phyloP scores from a whole-genome alignment of 30 jellyfish, hydroid and myxozoan species.

The Calvadosia cruxmelitensis region DNA sequence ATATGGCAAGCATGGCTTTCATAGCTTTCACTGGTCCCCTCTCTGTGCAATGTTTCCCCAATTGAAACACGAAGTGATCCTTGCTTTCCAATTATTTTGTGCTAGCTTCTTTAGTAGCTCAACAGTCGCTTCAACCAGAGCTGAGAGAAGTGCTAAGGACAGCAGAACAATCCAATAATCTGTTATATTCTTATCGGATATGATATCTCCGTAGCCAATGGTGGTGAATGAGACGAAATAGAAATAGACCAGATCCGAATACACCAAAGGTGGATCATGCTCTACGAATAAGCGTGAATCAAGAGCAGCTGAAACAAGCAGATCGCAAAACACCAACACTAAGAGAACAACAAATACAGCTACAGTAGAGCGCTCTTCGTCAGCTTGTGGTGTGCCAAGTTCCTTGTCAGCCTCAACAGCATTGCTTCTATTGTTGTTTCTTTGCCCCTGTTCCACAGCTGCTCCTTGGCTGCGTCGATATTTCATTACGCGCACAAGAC shows the following conservation, averaged over 20 bases:
- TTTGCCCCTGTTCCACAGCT: too few species aligned
- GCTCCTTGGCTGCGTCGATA: not conserved
- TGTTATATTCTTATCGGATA: not conserved
- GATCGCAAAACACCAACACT: not conserved
- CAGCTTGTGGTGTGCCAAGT: too few species aligned
- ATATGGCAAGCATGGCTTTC: too few species aligned
- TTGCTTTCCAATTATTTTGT: too few species aligned
- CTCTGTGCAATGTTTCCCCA: too few species aligned
- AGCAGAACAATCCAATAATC: not conserved
- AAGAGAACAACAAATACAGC: constrained; percentile 2
- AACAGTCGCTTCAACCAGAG: constrained; percentile 20
- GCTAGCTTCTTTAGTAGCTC: not conserved
- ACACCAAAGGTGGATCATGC: not conserved
- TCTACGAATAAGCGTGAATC: not conserved
- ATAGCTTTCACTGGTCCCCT: too few species aligned
- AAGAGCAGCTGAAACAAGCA: not conserved
- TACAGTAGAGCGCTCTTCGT: not conserved
- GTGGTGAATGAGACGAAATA: constrained; percentile 14
- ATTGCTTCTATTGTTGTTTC: too few species aligned
- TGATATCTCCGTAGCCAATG: constrained; percentile 26
- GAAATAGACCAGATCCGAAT: not conserved
- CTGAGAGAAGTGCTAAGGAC: constrained; percentile 14
- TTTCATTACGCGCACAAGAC: not conserved
- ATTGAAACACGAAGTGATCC: too few species aligned
- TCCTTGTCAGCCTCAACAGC: not conserved